Conservation (phyloP, 2,888 invertebrate genomes). For the Caradrina kadenii region DNA sequence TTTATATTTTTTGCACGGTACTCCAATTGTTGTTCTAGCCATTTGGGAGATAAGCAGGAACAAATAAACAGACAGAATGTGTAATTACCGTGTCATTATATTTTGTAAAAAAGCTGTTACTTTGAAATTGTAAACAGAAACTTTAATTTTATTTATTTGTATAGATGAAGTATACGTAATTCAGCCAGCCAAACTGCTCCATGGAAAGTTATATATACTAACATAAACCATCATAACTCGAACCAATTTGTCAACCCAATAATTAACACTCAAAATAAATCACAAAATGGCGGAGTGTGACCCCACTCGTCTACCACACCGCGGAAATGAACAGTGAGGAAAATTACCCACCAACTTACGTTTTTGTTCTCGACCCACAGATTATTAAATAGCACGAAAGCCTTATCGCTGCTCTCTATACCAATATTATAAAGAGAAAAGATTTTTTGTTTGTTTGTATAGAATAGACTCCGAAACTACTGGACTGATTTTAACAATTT, state of each 20-base stretch:
- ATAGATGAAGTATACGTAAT: neutral
- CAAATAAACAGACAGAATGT: too few species aligned
- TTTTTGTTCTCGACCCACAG: slow-evolving; percentile 66
- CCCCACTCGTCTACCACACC: slow-evolving; percentile 56
- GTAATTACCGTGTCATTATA: too few species aligned
- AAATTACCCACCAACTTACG: slow-evolving; percentile 73
- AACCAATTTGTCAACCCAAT: slow-evolving; percentile 32
- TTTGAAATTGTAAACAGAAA: too few species aligned
- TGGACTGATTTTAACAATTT: too few species aligned
- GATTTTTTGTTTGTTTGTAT: too few species aligned
- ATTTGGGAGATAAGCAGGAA: too few species aligned
- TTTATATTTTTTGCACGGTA: too few species aligned
- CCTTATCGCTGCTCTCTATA: slow-evolving; percentile 59
- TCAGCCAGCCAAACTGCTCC: neutral
- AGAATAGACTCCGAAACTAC: too few species aligned
- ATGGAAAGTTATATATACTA: neutral
- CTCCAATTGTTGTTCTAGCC: too few species aligned
- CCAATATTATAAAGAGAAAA: too few species aligned
- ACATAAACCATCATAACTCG: neutral
- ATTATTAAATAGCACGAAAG: slow-evolving; percentile 69
- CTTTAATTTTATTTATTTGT: too few species aligned
- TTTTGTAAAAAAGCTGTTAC: too few species aligned
- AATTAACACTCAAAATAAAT: slow-evolving; percentile 50
- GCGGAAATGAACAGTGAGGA: slow-evolving; percentile 78
- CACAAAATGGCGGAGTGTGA: slow-evolving; percentile 58